Evolutionary conservation across 2,797 vertebrate species (phyloP).

Genomic region (Pangasius macronema): DNA sequence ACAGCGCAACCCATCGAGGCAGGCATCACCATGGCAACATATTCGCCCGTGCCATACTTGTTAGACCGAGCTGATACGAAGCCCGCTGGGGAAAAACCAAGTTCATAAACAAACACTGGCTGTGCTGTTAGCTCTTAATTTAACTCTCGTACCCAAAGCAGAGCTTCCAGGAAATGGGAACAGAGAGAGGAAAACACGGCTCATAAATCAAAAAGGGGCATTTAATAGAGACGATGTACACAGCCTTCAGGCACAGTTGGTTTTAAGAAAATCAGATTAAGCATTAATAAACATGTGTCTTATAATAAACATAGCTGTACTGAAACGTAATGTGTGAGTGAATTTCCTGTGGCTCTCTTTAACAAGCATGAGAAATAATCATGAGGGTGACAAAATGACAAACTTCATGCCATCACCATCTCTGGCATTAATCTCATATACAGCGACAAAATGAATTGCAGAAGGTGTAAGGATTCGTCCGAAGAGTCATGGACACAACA

Average conservation of each 20-base stretch:
- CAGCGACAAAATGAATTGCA: neutral
- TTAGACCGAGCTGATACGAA: constrained; percentile 35
- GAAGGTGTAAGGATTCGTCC: neutral
- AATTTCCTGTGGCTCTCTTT: neutral
- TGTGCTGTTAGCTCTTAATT: constrained; percentile 42
- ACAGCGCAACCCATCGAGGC: constrained; percentile 29
- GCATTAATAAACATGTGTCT: neutral
- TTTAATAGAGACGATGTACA: constrained; percentile 10
- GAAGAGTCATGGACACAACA: neutral
- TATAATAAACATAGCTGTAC: neutral
- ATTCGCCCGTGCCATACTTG: constrained; percentile 35
- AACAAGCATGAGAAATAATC: neutral
- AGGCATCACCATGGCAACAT: constrained; percentile 55
- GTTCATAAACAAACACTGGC: constrained; percentile 52
- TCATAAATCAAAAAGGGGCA: constrained; percentile 33
- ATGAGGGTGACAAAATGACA: neutral
- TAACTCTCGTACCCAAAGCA: constrained; percentile 18
- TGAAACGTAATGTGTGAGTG: neutral
- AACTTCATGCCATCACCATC: neutral
- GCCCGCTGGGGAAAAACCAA: constrained; percentile 34
- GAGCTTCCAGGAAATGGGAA: constrained; percentile 29
- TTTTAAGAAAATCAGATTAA: neutral
- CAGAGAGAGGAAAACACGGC: neutral
- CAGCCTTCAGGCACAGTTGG: neutral
- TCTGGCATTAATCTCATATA: neutral